These are phyloP conservation scores for Phyllopteryx taeniolatus DNA, from an alignment of 2,113 vertebrate genomes.

Conservation along the genomic window DNA sequence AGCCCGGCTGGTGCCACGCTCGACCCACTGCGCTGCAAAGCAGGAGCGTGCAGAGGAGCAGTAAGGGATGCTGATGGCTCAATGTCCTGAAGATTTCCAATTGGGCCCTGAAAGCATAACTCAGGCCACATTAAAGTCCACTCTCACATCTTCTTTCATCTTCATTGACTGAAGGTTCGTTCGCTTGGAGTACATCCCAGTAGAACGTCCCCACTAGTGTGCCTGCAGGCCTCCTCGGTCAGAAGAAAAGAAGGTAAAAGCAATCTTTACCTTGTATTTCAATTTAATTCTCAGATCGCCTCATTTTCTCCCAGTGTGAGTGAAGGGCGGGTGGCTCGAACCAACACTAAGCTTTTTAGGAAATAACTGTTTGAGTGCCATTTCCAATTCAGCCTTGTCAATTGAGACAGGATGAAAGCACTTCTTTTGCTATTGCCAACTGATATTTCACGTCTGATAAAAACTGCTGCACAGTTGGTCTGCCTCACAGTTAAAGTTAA, in stretches of 20 bases:
- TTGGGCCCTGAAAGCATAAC: slow-evolving; percentile 37
- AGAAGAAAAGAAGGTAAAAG: slow-evolving; percentile 15
- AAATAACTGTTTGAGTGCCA: not conserved
- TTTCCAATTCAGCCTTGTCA: not conserved
- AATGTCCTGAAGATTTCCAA: slow-evolving; percentile 36
- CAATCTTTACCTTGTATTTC: not conserved
- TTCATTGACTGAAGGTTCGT: slow-evolving; percentile 34
- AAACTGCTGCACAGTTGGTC: not conserved
- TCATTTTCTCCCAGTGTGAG: not conserved
- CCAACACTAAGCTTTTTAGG: not conserved
- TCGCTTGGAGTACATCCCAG: slow-evolving; percentile 34
- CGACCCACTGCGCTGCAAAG: slow-evolving; percentile 51
- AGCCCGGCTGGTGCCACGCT: slow-evolving; percentile 38
- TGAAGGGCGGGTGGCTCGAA: not conserved
- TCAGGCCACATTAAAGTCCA: slow-evolving; percentile 43
- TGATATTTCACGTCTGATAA: not conserved
- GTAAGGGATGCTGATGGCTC: slow-evolving; percentile 46
- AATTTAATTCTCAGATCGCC: not conserved
- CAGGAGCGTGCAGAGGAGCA: slow-evolving; percentile 46
- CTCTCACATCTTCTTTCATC: slow-evolving; percentile 61
- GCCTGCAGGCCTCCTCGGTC: slow-evolving; percentile 7
- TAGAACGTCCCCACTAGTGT: slow-evolving; percentile 31
- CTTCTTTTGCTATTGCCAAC: too few species aligned
- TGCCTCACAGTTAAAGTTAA: not conserved
- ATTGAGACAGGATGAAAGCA: too few species aligned